Conservation (phyloP, 2,888 invertebrate genomes). For the Campoplex capitator region DNA sequence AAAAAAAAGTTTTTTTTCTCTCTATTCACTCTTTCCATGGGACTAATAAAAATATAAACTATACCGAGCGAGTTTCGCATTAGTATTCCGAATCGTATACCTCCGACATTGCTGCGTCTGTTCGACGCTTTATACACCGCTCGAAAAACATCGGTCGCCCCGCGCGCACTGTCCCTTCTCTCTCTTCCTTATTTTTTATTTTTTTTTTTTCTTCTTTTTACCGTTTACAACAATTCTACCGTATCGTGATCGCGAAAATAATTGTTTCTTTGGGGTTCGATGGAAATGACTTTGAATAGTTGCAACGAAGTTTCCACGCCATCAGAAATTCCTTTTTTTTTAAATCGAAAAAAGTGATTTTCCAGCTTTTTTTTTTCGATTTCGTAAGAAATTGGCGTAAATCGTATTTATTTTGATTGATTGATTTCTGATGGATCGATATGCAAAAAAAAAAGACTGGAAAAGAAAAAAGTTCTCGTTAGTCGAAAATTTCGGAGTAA, state of each 20-base stretch:
- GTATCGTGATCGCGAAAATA: neutral
- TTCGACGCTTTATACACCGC: slow-evolving; percentile 76
- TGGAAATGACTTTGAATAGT: neutral
- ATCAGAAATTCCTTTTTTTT: too few species aligned
- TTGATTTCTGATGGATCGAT: neutral
- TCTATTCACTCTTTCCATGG: slow-evolving; percentile 15
- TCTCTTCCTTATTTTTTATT: slow-evolving; percentile 8
- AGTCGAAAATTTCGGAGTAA: slow-evolving; percentile 31
- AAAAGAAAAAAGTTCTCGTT: neutral
- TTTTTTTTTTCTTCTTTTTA: neutral
- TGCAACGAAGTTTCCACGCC: neutral
- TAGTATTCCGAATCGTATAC: slow-evolving; percentile 78
- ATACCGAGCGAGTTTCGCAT: slow-evolving; percentile 68
- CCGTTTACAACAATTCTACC: neutral
- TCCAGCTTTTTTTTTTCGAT: neutral
- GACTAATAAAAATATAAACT: slow-evolving; percentile 10
- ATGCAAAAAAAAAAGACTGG: too few species aligned
- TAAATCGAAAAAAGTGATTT: neutral
- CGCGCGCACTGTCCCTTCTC: slow-evolving; percentile 46
- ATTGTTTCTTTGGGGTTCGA: neutral
- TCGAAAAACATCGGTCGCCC: slow-evolving; percentile 79
- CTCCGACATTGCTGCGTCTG: slow-evolving; percentile 79
- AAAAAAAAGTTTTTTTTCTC: neutral
- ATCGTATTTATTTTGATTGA: neutral
- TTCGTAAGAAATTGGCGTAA: neutral